phyloP scores from a whole-genome alignment of 2,797 vertebrate species.

The Xiphorhynchus erythropygius region DNA sequence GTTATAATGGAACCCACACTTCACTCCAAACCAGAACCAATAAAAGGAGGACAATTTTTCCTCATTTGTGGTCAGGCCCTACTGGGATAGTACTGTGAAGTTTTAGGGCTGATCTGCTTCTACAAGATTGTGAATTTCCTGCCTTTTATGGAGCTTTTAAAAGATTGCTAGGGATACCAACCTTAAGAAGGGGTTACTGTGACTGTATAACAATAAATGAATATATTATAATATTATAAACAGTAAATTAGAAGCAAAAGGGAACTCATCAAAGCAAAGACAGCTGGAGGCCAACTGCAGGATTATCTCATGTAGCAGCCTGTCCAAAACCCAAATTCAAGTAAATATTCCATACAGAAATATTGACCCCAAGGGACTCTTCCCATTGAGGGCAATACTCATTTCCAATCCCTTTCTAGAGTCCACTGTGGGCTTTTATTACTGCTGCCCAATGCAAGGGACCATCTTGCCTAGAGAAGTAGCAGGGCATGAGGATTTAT shows the following conservation, averaged over 20 bases:
- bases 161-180: not conserved
- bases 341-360: not conserved
- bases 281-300: not conserved
- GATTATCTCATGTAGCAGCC: not conserved
- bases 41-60: not conserved
- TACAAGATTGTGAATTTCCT: not conserved
- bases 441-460: not conserved
- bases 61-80: accelerated
- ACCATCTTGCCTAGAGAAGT: not conserved
- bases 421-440: not conserved
- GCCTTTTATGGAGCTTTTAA: not conserved
- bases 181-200: not conserved
- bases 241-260: not conserved
- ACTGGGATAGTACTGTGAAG: not conserved
- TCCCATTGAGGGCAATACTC: accelerated
- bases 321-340: not conserved
- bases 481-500: accelerated
- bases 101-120: not conserved
- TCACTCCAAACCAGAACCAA: not conserved
- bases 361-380: not conserved
- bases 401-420: not conserved
- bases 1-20: not conserved
- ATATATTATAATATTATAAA: not conserved
- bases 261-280: not conserved
- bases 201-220: not conserved